These are phyloP conservation scores for Bembecia ichneumoniformis DNA, from an alignment of 2,888 invertebrate species.

Conservation along the genomic window DNA sequence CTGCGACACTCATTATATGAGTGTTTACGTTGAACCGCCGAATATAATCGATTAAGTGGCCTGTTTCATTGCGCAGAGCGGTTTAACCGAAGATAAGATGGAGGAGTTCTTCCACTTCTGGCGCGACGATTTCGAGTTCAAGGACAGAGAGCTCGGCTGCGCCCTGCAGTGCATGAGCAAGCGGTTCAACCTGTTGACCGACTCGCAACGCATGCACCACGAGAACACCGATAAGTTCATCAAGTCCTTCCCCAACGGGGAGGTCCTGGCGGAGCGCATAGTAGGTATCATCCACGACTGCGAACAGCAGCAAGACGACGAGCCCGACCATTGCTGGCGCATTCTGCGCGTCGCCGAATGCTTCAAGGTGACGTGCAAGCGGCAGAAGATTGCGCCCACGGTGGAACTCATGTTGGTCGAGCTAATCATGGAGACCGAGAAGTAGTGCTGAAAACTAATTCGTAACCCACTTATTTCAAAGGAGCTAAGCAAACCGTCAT, in stretches of 20 bases:
- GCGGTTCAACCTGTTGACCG: slow-evolving; percentile 55
- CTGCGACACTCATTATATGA: too few species aligned
- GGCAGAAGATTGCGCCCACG: slow-evolving; percentile 39
- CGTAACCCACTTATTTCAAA: too few species aligned
- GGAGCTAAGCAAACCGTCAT: too few species aligned
- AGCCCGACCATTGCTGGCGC: slow-evolving; percentile 50
- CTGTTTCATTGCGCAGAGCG: slow-evolving; percentile 25
- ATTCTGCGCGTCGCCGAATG: slow-evolving; percentile 51
- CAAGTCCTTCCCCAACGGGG: slow-evolving; percentile 54
- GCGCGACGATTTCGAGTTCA: slow-evolving; percentile 59
- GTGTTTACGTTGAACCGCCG: too few species aligned
- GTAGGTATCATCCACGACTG: slow-evolving; percentile 41
- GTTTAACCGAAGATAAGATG: slow-evolving; percentile 54
- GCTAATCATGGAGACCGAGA: slow-evolving; percentile 52
- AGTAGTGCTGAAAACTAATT: too few species aligned
- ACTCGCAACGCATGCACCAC: slow-evolving; percentile 55
- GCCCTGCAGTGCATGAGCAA: slow-evolving; percentile 57
- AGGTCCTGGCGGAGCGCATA: slow-evolving; percentile 38
- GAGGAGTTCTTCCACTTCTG: slow-evolving; percentile 66
- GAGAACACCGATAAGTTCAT: slow-evolving; percentile 53
- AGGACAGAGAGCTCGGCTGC: slow-evolving; percentile 59
- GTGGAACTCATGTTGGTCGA: slow-evolving; percentile 51
- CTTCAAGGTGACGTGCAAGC: slow-evolving; percentile 39
- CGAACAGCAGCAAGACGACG: slow-evolving; percentile 34
- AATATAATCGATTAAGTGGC: too few species aligned